These are phyloP conservation scores for Zygogramma bicolorata DNA, from an alignment of 2,888 invertebrate species.

Conservation along the genomic window DNA sequence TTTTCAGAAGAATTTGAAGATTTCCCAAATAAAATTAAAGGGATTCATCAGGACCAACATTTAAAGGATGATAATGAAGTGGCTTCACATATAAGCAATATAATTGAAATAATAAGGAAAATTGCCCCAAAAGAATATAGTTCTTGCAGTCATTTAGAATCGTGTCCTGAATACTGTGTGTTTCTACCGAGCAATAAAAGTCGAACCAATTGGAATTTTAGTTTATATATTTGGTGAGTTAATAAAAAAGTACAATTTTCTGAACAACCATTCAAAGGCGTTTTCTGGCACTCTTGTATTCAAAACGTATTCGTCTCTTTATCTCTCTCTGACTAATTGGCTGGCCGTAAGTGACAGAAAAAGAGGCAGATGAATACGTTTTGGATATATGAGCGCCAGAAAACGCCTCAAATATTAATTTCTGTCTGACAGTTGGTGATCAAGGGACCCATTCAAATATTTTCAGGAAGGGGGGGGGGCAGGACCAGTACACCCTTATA, in stretches of 20 bases:
- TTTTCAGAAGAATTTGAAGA: constrained; percentile 8
- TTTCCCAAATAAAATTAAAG: neutral
- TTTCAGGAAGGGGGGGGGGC: too few species aligned
- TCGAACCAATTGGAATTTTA: constrained; percentile 48
- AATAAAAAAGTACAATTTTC: neutral
- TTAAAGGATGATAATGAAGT: constrained; percentile 8
- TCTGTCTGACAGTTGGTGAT: too few species aligned
- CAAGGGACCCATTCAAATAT: too few species aligned
- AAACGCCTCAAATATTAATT: too few species aligned
- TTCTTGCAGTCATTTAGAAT: neutral
- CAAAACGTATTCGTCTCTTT: too few species aligned
- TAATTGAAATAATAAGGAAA: constrained; percentile 50
- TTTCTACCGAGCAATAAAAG: constrained; percentile 50
- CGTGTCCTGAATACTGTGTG: constrained; percentile 52
- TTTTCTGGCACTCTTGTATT: too few species aligned
- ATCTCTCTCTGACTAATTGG: too few species aligned
- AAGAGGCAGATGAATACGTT: too few species aligned
- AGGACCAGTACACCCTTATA: too few species aligned
- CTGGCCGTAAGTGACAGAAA: too few species aligned
- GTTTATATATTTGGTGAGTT: constrained; percentile 53
- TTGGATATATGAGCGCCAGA: too few species aligned
- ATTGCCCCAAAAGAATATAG: constrained; percentile 46
- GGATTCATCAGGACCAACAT: constrained; percentile 8
- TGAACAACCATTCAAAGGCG: neutral
- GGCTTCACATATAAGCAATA: constrained; percentile 30